phyloP scores from a whole-genome alignment of 1,140 invertebrate genomes.

The Zaprionus capensis region DNA sequence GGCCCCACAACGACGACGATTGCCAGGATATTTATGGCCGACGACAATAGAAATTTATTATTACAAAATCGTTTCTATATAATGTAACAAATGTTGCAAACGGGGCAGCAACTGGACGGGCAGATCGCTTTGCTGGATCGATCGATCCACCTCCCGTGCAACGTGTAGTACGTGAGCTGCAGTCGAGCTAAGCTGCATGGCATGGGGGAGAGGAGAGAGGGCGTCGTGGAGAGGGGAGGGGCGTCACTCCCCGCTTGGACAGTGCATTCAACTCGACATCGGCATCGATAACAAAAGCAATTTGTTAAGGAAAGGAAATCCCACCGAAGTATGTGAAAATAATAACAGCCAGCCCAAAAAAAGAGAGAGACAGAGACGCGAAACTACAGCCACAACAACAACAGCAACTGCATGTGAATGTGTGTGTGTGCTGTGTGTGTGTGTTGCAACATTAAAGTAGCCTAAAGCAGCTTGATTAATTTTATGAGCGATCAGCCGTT shows the following conservation, averaged over 20 bases:
- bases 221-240: too few relatives aligned
- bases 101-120: constrained; percentile 20
- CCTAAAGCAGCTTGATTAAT: constrained; percentile 84
- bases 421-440: constrained; percentile 29
- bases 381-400: constrained; percentile 28
- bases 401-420: constrained; percentile 2
- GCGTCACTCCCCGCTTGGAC: constrained; percentile 1
- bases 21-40: constrained; percentile 67
- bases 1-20: constrained; percentile 37
- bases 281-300: constrained; percentile 78
- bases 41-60: constrained; percentile 68
- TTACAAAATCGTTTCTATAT: constrained; percentile 55
- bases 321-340: constrained; percentile 80
- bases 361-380: neutral
- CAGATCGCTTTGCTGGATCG: constrained; percentile 10
- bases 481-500: constrained; percentile 84
- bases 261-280: constrained; percentile 67
- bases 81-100: constrained; percentile 70
- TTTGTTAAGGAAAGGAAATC: constrained; percentile 80
- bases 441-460: constrained; percentile 67
- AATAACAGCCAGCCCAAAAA: constrained; percentile 63
- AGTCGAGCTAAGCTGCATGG: constrained; percentile 9
- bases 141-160: constrained; percentile 40
- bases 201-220: neutral
- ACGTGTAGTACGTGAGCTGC: constrained; percentile 43